Conservation (phyloP, 2,888 invertebrate genomes). For the Zygaena filipendulae region DNA sequence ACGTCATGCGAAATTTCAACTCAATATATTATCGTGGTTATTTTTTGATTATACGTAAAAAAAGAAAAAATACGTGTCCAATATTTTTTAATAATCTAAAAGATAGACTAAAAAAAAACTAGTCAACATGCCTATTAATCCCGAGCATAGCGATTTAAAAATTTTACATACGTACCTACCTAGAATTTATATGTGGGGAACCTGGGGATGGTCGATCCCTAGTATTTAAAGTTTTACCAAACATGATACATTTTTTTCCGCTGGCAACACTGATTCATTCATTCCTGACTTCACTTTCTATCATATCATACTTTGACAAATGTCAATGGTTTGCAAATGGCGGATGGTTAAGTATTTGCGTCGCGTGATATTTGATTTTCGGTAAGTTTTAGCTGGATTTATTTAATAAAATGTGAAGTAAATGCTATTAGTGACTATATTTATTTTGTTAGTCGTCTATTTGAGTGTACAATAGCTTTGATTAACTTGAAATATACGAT, state of each 20-base stretch:
- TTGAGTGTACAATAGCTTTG: not conserved
- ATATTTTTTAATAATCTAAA: no score
- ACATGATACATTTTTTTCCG: not conserved
- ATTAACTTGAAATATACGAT: not conserved
- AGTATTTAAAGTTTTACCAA: not conserved
- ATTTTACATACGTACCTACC: no score
- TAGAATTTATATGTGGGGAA: no score
- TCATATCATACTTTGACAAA: not conserved
- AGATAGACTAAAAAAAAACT: no score
- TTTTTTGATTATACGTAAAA: no score
- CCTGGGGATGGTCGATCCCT: not conserved
- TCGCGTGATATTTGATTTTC: not conserved
- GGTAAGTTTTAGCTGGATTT: not conserved
- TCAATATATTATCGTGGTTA: no score
- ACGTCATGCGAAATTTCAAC: no score
- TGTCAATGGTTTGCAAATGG: not conserved
- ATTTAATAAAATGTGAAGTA: not conserved
- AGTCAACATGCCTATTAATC: no score
- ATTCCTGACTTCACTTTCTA: not conserved
- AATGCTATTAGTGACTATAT: not conserved
- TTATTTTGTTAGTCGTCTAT: not conserved
- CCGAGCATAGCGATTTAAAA: no score
- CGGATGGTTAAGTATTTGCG: not conserved
- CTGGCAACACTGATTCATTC: not conserved
- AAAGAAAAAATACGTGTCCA: no score